These are phyloP conservation scores for Zaprionus kolodkinae DNA, from an alignment of 1,140 invertebrate genomes.

Conservation along the genomic window DNA sequence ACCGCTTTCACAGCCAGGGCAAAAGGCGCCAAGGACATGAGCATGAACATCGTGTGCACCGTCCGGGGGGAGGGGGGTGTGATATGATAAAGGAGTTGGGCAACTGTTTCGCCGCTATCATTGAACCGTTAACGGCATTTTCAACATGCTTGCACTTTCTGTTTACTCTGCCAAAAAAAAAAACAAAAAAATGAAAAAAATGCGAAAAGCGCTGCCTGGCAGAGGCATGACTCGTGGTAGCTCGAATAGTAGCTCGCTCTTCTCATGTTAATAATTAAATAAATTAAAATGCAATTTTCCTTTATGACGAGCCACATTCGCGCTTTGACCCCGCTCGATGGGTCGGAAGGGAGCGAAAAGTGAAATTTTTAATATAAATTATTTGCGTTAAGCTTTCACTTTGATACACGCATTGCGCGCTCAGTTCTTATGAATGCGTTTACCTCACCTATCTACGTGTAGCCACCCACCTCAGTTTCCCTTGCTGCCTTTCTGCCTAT, in stretches of 20 bases:
- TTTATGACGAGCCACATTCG: conserved; percentile 45
- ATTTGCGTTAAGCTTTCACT: conserved; percentile 61
- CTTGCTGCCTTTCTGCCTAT: neutral
- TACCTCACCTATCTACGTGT: neutral
- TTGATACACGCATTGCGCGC: conserved; percentile 40
- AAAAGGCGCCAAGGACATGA: conserved; percentile 26
- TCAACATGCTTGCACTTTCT: conserved; percentile 43
- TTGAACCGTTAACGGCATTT: conserved; percentile 68
- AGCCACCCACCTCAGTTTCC: neutral
- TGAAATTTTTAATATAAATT: conserved; percentile 75
- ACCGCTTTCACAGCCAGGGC: neutral
- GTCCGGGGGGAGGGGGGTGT: neutral
- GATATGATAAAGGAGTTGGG: neutral
- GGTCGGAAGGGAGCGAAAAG: conserved; percentile 23
- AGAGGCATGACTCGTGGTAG: conserved; percentile 3
- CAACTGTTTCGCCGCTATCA: conserved; percentile 42
- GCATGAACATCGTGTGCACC: conserved; percentile 11
- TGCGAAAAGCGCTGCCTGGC: neutral
- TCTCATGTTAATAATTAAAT: conserved; percentile 64
- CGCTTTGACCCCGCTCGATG: conserved; percentile 33
- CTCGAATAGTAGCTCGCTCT: conserved; percentile 56
- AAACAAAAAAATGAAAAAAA: neutral
- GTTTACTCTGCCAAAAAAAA: neutral
- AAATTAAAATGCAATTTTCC: conserved; percentile 71
- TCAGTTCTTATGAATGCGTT: conserved; percentile 4